Conservation (phyloP, 2,888 invertebrate species). For the Drosophila ustulata region DNA sequence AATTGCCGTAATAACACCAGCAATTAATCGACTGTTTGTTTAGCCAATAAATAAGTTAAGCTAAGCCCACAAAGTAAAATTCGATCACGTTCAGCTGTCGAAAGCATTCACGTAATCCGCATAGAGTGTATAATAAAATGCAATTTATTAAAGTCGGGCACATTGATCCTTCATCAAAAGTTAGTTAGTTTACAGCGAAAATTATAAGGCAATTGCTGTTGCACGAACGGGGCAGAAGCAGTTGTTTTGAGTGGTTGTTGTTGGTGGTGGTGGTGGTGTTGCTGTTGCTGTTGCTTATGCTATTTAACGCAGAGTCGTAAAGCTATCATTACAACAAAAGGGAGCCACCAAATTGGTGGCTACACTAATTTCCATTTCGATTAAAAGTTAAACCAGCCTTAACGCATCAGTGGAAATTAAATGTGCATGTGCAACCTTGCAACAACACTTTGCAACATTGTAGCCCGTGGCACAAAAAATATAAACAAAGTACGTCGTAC, state of each 20-base stretch:
- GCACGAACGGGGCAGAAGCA: conserved; percentile 3
- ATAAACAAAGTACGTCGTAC: conserved; percentile 14
- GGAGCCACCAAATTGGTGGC: conserved; percentile 18
- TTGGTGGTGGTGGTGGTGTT: too few relatives aligned
- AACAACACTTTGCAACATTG: conserved; percentile 19
- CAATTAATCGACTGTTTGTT: neutral
- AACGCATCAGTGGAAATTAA: conserved; percentile 30
- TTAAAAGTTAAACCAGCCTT: conserved; percentile 21
- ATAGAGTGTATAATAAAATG: neutral
- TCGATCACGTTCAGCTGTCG: neutral
- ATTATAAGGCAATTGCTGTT: conserved; percentile 4
- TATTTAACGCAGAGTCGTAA: conserved; percentile 1
- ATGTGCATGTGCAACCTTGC: conserved; percentile 24
- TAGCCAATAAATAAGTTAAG: neutral
- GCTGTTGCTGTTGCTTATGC: neutral
- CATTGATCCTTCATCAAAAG: conserved; percentile 13
- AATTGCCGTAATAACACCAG: too few relatives aligned
- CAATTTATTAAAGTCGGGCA: conserved; percentile 1
- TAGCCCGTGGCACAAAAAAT: conserved; percentile 16
- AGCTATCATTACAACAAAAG: conserved; percentile 30
- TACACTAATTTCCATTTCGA: conserved; percentile 28
- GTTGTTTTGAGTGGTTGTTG: neutral
- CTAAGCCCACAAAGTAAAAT: neutral
- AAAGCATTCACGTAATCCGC: neutral
- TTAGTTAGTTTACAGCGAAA: conserved; percentile 2